Evolutionary conservation across 2,888 invertebrate species (phyloP).

Genomic region (Spisula solida): DNA sequence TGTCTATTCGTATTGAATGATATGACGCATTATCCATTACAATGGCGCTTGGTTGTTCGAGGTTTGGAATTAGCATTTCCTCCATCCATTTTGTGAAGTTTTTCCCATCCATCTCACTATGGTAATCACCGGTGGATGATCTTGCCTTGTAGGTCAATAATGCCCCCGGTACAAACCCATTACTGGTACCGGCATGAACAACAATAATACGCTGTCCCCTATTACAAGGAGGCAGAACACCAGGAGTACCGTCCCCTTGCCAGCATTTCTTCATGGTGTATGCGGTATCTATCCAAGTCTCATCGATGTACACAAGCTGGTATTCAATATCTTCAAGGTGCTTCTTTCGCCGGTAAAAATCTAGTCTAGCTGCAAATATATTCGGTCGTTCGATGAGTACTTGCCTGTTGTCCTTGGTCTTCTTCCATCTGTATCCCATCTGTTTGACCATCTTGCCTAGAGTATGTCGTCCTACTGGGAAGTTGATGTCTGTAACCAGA

Average conservation of each 20-base stretch:
- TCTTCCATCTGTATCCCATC: constrained; percentile 40
- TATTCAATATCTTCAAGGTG: constrained; percentile 29
- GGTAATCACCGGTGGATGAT: no score
- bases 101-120: constrained; percentile 38
- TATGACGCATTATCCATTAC: constrained; percentile 48
- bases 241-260: constrained; percentile 39
- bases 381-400: constrained; percentile 32
- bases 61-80: constrained; percentile 23
- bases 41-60: no score
- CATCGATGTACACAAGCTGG: constrained; percentile 51
- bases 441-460: constrained; percentile 24
- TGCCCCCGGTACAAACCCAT: constrained; percentile 47
- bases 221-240: constrained; percentile 25
- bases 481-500: constrained; percentile 20
- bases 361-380: constrained; percentile 23
- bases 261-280: constrained; percentile 53
- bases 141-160: constrained; percentile 29
- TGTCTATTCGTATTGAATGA: constrained; percentile 43
- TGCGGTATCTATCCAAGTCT: constrained; percentile 55
- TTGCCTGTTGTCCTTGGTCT: constrained; percentile 42
- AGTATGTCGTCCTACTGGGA: constrained; percentile 11
- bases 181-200: constrained; percentile 40
- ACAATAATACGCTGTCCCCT: constrained; percentile 53
- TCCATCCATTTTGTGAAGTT: constrained; percentile 42
- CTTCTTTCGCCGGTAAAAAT: constrained; percentile 36